Conservation (phyloP, 2,797 vertebrate genomes). For the Poecile montanus region DNA sequence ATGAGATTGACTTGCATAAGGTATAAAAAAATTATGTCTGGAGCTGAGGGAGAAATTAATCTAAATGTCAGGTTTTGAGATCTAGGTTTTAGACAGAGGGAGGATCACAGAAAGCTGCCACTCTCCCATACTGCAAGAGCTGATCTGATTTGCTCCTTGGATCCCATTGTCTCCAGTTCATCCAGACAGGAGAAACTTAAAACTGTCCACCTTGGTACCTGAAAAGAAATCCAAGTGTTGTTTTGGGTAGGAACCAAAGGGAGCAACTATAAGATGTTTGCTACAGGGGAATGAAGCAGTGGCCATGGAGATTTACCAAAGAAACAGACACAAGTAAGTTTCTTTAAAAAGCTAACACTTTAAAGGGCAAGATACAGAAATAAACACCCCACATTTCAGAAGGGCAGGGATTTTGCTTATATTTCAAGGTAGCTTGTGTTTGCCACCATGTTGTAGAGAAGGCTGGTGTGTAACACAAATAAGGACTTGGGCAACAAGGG, state of each 20-base stretch:
- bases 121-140: neutral
- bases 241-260: neutral
- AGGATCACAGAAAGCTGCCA: neutral
- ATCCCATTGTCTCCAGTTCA: neutral
- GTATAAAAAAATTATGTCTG: neutral
- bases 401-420: neutral
- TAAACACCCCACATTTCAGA: neutral
- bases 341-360: neutral
- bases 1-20: neutral
- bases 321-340: neutral
- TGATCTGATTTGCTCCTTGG: neutral
- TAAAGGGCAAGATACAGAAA: neutral
- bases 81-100: neutral
- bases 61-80: neutral
- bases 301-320: neutral
- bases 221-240: neutral
- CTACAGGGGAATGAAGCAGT: neutral
- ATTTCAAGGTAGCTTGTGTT: neutral
- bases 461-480: neutral
- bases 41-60: neutral
- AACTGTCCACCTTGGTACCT: neutral
- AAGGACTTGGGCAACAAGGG: neutral
- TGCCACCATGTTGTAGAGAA: neutral
- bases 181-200: neutral
- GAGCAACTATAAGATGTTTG: neutral